A percentile compares a stretch with the other conserved stretches of the same genome.
These are phyloP conservation scores for Eristalis pertinax DNA, from an alignment of 2,888 invertebrate species.

Conservation along the genomic window DNA sequence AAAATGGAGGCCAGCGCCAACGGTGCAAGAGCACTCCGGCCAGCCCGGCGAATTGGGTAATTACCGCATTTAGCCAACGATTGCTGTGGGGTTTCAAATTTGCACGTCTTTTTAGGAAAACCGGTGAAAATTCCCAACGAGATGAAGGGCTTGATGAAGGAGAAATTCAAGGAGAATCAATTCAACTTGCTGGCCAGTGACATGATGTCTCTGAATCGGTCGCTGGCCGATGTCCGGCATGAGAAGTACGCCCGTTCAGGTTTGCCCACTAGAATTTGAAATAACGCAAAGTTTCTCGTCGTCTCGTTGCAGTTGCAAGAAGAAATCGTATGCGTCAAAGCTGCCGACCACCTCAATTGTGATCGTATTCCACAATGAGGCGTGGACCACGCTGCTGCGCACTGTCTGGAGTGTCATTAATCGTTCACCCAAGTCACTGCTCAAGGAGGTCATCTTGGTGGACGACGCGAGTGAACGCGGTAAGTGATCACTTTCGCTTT, in stretches of 20 bases:
- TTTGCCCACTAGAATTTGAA: neutral
- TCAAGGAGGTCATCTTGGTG: conserved; percentile 97
- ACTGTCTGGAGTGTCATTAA: conserved; percentile 99
- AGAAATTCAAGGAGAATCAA: conserved; percentile 98
- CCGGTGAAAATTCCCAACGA: conserved; percentile 95
- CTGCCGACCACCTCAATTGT: conserved; percentile 97
- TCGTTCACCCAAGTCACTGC: conserved; percentile 92
- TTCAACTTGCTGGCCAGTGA: conserved; percentile 99
- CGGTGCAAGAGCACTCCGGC: conserved; percentile 86
- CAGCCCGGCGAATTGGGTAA: conserved; percentile 95
- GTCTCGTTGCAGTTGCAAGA: conserved; percentile 86
- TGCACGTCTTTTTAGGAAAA: conserved; percentile 82
- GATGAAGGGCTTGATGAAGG: conserved; percentile 93
- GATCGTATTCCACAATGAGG: conserved; percentile 99
- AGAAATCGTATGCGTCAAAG: conserved; percentile 88
- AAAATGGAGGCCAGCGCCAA: conserved; percentile 88
- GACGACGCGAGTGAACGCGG: conserved; percentile 98
- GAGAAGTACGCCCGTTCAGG: conserved; percentile 86
- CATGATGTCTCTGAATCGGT: conserved; percentile 97
- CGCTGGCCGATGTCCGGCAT: conserved; percentile 95
- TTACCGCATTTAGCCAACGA: neutral
- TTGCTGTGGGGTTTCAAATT: neutral
- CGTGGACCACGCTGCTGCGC: conserved; percentile 97
- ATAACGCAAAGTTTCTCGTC: conserved; percentile 1
- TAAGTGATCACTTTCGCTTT: conserved; percentile 25